Evolutionary conservation across 2,888 invertebrate species (phyloP).

Genomic region (Platycnemis pennipes): DNA sequence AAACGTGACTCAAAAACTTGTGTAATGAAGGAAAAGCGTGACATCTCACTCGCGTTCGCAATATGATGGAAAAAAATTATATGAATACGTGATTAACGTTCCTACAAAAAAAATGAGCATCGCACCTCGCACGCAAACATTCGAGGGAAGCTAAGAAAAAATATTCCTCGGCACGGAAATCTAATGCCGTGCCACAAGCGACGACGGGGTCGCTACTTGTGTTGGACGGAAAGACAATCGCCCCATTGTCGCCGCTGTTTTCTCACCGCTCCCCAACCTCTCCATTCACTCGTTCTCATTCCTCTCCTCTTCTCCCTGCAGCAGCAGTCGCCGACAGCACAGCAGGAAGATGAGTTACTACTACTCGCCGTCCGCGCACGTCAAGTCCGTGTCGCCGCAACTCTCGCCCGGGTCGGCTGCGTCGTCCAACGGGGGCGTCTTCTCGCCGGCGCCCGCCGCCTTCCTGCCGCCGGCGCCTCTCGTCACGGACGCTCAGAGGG

Average conservation of each 20-base stretch:
- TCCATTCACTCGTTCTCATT: too few relatives aligned
- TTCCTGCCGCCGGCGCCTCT: slow-evolving; percentile 75
- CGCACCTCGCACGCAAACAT: too few relatives aligned
- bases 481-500: slow-evolving; percentile 79
- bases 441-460: slow-evolving; percentile 53
- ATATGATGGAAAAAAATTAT: background rate
- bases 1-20: too few relatives aligned
- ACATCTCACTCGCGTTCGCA: background rate
- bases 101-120: background rate
- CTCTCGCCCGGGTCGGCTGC: slow-evolving; percentile 71
- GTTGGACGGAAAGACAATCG: background rate
- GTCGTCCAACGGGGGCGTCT: slow-evolving; percentile 24
- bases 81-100: background rate
- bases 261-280: background rate
- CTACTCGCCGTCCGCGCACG: slow-evolving; percentile 50
- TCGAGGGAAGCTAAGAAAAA: background rate
- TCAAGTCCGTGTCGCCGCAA: slow-evolving; percentile 73
- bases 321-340: background rate
- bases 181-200: background rate
- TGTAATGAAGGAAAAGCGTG: too few relatives aligned
- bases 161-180: background rate
- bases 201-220: background rate
- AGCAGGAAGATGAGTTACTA: slow-evolving; percentile 49
- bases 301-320: background rate
- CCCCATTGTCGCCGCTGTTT: background rate